These are phyloP conservation scores for Octopus bimaculoides DNA, from an alignment of 1,140 invertebrate genomes.

Conservation along the genomic window DNA sequence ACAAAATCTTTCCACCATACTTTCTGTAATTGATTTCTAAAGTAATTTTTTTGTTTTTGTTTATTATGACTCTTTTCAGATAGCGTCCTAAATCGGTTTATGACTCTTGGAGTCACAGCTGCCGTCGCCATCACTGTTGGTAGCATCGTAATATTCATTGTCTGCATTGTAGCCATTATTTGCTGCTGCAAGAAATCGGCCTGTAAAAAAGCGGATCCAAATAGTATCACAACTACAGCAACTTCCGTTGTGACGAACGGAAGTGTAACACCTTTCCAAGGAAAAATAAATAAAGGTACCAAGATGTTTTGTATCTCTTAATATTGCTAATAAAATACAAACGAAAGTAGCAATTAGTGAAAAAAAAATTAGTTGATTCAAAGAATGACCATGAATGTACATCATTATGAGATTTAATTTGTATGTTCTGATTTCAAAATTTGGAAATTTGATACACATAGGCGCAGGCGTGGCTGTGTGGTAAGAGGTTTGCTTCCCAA, in stretches of 20 bases:
- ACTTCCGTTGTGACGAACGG: slow-evolving; percentile 34
- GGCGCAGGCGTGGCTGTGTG: too few species aligned
- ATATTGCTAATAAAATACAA: too few species aligned
- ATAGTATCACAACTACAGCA: slow-evolving; percentile 23
- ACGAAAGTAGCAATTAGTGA: too few species aligned
- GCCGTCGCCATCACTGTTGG: slow-evolving; percentile 47
- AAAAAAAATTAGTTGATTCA: too few species aligned
- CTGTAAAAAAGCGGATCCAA: slow-evolving; percentile 38
- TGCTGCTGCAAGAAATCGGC: slow-evolving; percentile 39
- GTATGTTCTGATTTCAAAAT: too few species aligned
- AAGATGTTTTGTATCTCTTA: too few species aligned
- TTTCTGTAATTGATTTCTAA: not conserved
- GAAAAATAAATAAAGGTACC: slow-evolving; percentile 12
- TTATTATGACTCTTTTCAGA: slow-evolving; percentile 12
- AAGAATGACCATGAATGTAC: too few species aligned
- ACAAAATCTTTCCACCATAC: not conserved
- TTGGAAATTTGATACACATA: too few species aligned
- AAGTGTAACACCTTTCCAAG: slow-evolving; percentile 1
- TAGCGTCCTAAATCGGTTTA: slow-evolving; percentile 38
- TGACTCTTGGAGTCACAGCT: slow-evolving; percentile 44
- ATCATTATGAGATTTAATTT: too few species aligned
- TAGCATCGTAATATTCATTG: slow-evolving; percentile 43
- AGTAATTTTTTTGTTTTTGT: not conserved
- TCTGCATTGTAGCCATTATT: slow-evolving; percentile 39
- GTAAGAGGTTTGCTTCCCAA: too few species aligned